phyloP scores from a whole-genome alignment of 1,140 invertebrate genomes.

The Calephelis nemesis region DNA sequence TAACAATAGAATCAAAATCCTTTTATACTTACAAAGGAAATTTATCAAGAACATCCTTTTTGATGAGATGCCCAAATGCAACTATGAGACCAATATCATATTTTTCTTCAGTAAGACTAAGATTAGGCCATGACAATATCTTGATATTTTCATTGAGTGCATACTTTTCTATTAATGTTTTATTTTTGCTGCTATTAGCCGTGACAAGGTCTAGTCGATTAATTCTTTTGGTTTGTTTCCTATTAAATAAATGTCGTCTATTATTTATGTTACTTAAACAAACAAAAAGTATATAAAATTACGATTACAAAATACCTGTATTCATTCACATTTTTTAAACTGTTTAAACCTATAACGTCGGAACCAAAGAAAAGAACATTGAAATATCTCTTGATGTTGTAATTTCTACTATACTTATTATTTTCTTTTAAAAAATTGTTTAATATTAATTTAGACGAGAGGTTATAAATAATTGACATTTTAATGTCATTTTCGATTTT shows the following conservation, averaged over 20 bases:
- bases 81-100: constrained; percentile 70
- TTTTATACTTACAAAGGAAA: constrained; percentile 64
- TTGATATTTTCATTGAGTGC: constrained; percentile 53
- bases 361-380: constrained; percentile 71
- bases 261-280: neutral
- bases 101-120: constrained; percentile 43
- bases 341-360: constrained; percentile 59
- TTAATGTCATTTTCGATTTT: constrained; percentile 39
- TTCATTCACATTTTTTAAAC: constrained; percentile 62
- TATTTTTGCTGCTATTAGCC: constrained; percentile 52
- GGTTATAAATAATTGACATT: constrained; percentile 43
- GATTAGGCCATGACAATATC: constrained; percentile 58
- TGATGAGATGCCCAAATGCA: constrained; percentile 69
- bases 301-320: constrained; percentile 45
- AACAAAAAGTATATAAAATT: constrained; percentile 15
- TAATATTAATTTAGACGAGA: constrained; percentile 32
- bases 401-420: constrained; percentile 23
- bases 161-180: constrained; percentile 58
- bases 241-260: neutral
- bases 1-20: neutral
- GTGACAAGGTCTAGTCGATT: constrained; percentile 56
- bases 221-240: constrained; percentile 51
- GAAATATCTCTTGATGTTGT: constrained; percentile 39
- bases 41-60: constrained; percentile 55
- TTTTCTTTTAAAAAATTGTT: constrained; percentile 44